Percentiles rank a stretch among this genome's conserved stretches.
Conservation (phyloP, 2,888 invertebrate species). For the Tinea semifulvella region DNA sequence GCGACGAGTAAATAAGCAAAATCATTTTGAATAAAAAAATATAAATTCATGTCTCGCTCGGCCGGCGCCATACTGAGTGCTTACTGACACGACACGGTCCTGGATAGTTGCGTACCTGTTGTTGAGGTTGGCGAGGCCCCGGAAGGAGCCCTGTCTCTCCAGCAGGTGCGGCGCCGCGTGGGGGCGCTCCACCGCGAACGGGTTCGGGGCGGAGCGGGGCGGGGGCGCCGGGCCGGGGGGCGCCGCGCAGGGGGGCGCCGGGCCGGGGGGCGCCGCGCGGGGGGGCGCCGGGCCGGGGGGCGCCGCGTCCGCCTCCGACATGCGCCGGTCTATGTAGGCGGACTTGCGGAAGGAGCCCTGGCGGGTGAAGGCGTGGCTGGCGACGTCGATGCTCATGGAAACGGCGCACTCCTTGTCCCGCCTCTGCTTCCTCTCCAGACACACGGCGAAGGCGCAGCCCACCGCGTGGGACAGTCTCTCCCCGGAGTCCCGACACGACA, state of each 20-base stretch:
- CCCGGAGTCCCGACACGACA: slow-evolving; percentile 95
- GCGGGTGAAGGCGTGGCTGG: slow-evolving; percentile 90
- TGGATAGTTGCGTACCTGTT: slow-evolving; percentile 58
- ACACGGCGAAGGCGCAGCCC: slow-evolving; percentile 98
- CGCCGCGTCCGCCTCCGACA: slow-evolving; percentile 44
- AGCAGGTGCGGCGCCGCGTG: slow-evolving; percentile 95
- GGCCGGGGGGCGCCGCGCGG: slow-evolving; percentile 48
- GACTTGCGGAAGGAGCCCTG: slow-evolving; percentile 91
- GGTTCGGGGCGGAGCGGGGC: slow-evolving; percentile 70
- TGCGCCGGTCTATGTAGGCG: slow-evolving; percentile 47
- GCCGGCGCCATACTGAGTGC: too few species aligned
- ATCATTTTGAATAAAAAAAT: too few species aligned
- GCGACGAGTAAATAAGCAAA: too few species aligned
- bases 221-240: slow-evolving; percentile 22
- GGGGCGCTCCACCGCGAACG: slow-evolving; percentile 94
- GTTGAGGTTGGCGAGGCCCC: slow-evolving; percentile 85
- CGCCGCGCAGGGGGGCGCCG: slow-evolving; percentile 19
- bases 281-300: slow-evolving; percentile 24
- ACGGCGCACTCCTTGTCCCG: slow-evolving; percentile 96
- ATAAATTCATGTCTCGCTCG: too few species aligned
- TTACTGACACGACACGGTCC: too few species aligned
- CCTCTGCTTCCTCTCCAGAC: slow-evolving; percentile 96
- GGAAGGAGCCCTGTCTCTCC: slow-evolving; percentile 94
- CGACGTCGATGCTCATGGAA: slow-evolving; percentile 91
- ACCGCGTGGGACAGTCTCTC: slow-evolving; percentile 99